phyloP scores from a whole-genome alignment of 2,797 vertebrate genomes.

The Rhynchotus rufescens region DNA sequence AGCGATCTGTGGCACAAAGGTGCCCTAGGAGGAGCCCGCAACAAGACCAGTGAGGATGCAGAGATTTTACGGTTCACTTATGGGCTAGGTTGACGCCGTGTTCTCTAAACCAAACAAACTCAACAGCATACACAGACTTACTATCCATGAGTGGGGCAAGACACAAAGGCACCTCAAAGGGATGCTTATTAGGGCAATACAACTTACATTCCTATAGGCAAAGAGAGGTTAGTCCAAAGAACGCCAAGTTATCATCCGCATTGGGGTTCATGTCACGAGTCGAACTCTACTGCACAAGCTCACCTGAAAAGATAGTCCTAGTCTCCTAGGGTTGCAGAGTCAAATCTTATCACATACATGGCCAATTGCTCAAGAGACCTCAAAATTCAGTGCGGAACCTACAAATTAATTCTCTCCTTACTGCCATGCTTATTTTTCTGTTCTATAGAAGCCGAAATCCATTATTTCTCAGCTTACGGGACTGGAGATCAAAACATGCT shows the following conservation, averaged over 20 bases:
- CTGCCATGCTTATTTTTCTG: background rate
- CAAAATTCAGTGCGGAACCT: background rate
- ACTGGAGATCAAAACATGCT: background rate
- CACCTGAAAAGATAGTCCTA: background rate
- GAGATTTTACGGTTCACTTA: background rate
- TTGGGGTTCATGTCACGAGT: background rate
- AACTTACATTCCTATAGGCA: background rate
- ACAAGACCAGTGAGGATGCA: background rate
- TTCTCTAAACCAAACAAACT: background rate
- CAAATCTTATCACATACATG: background rate
- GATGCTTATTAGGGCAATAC: background rate
- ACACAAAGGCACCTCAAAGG: background rate
- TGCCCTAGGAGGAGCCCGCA: constrained; percentile 6
- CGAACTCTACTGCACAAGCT: background rate
- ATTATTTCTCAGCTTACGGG: background rate
- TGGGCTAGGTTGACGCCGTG: background rate
- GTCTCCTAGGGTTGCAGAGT: background rate
- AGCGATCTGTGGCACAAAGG: rapidly evolving
- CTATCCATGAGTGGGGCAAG: background rate
- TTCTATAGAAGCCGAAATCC: background rate
- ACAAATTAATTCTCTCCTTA: background rate
- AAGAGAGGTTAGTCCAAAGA: background rate
- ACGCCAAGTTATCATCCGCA: background rate
- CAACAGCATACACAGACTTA: background rate
- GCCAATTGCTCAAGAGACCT: background rate